Percentiles rank a stretch among this genome's conserved stretches.
Evolutionary conservation across 2,888 invertebrate species (phyloP).

Genomic region (Leptopterna dolabrata): DNA sequence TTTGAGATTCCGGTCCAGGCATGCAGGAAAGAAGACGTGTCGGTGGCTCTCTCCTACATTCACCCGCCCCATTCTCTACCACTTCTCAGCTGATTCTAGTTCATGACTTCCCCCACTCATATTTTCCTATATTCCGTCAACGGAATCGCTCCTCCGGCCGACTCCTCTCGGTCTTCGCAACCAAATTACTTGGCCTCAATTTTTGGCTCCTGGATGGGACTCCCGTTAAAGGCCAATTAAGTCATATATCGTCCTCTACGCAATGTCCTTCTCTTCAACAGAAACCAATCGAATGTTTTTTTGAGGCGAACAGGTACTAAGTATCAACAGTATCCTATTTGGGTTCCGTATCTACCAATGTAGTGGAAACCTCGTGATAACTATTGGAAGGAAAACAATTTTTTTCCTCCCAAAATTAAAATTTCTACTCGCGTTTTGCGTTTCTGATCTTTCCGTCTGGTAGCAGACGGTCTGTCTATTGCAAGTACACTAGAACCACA

Average conservation of each 20-base stretch:
- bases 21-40: neutral
- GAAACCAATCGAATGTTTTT: too few relatives aligned
- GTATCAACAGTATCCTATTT: too few relatives aligned
- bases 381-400: too few relatives aligned
- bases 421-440: too few relatives aligned
- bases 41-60: neutral
- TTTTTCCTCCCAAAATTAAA: too few relatives aligned
- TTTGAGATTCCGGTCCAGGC: neutral
- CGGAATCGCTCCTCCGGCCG: neutral
- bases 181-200: slow-evolving; percentile 36
- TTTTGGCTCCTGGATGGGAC: slow-evolving; percentile 26
- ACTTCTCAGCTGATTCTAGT: slow-evolving; percentile 39
- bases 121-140: neutral
- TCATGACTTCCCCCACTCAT: neutral
- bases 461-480: too few relatives aligned
- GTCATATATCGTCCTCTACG: neutral
- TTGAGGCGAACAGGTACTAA: too few relatives aligned
- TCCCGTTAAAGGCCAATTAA: slow-evolving; percentile 23
- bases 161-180: slow-evolving; percentile 21
- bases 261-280: neutral
- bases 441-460: too few relatives aligned
- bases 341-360: too few relatives aligned
- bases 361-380: too few relatives aligned
- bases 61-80: neutral
- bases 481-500: too few relatives aligned